These are phyloP conservation scores for Calliopsis andreniformis DNA, from an alignment of 1,140 invertebrate genomes.

Conservation along the genomic window DNA sequence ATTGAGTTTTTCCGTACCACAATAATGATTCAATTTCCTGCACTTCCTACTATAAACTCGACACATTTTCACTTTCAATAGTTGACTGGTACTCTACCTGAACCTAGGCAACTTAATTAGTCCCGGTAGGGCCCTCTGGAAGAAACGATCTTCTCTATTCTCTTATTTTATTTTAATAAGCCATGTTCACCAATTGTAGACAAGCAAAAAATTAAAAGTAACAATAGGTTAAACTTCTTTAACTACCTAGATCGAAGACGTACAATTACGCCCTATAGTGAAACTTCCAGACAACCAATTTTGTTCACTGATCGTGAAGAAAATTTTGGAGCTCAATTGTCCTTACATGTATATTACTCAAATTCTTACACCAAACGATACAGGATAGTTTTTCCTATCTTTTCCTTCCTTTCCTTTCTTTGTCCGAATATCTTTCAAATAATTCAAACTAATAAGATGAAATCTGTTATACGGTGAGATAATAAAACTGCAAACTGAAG, in stretches of 20 bases:
- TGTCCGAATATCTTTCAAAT: too few species aligned
- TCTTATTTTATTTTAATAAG: neutral
- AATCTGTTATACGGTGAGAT: neutral
- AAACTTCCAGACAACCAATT: too few species aligned
- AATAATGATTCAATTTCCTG: neutral
- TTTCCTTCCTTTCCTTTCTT: neutral
- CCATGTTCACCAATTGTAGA: neutral
- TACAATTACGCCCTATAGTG: too few species aligned
- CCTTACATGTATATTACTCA: too few species aligned
- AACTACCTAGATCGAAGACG: too few species aligned
- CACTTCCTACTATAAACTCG: neutral
- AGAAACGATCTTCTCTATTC: neutral
- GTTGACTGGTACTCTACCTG: neutral
- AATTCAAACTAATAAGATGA: too few species aligned
- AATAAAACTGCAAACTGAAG: neutral
- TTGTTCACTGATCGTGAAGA: too few species aligned
- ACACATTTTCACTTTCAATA: neutral
- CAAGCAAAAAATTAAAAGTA: neutral
- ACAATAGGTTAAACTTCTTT: too few species aligned
- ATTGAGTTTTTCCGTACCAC: conserved; percentile 10
- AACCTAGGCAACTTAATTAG: too few species aligned
- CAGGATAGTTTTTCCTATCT: neutral
- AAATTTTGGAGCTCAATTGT: too few species aligned
- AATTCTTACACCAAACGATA: too few species aligned
- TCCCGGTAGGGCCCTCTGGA: too few species aligned